Percentiles rank a stretch among this genome's conserved stretches.
These are phyloP conservation scores for Amphipyra tragopoginis DNA, from an alignment of 2,888 invertebrate genomes.

Conservation along the genomic window DNA sequence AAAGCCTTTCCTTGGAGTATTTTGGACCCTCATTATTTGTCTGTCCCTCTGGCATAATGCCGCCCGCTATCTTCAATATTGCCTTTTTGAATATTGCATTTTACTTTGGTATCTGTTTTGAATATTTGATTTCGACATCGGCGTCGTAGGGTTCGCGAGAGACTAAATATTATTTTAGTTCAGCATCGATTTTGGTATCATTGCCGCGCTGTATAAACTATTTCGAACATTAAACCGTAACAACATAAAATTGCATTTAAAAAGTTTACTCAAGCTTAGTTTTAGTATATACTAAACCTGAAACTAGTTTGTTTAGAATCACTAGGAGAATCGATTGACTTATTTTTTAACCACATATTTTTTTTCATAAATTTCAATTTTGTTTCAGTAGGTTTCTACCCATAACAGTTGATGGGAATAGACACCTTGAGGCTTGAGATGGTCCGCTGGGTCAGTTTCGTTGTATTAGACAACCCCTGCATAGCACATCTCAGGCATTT, in stretches of 20 bases:
- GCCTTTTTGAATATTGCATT: constrained; percentile 68
- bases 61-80: constrained; percentile 65
- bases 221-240: not conserved
- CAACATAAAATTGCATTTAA: not conserved
- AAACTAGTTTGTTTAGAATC: too few relatives aligned
- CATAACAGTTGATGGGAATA: too few relatives aligned
- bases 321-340: too few relatives aligned
- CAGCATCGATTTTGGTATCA: constrained; percentile 8
- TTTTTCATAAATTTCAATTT: too few relatives aligned
- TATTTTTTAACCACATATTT: too few relatives aligned
- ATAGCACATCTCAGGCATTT: too few relatives aligned
- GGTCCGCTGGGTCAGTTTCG: too few relatives aligned
- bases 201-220: constrained; percentile 1
- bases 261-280: too few relatives aligned
- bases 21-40: constrained; percentile 74
- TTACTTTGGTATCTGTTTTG: constrained; percentile 65
- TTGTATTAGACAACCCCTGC: too few relatives aligned
- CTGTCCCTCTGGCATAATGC: constrained; percentile 69
- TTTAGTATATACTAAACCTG: too few relatives aligned
- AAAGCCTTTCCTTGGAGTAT: constrained; percentile 67
- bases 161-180: constrained; percentile 33
- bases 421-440: too few relatives aligned
- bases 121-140: constrained; percentile 67
- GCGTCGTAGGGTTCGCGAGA: constrained; percentile 31
- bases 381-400: too few relatives aligned